Evolutionary conservation across 2,797 vertebrate genomes (phyloP), one percentile per base, ranked within the genome.

Genomic region (Pteronotus mesoamericanus): DNA sequence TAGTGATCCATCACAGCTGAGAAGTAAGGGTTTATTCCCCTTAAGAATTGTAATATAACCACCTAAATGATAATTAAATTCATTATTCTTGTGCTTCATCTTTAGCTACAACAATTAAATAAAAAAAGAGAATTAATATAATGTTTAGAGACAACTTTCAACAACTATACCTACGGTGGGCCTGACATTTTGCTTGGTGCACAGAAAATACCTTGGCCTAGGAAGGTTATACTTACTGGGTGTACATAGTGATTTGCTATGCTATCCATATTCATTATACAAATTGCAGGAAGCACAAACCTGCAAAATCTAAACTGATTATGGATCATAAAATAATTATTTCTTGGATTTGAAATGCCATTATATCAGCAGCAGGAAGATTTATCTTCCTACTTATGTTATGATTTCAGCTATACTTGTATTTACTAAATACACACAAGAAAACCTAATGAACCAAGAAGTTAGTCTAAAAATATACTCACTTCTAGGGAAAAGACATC

Each of bases 61-160:
- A 74, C 53, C 91, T 80, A 92, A 82, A 46, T 78, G 96, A n/a
- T 7, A 84, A n/a, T 92, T 82, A 89, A 75, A 34, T 68, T 94
- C 0, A 46, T 79, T 75, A 18, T 69, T 44, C 48, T 78, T 89
- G 18, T 12, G 9, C 61, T 19, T 96, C 80, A 51, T 61, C 14
- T 83, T 79, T 82, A 94, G n/a, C 21, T 88, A 15, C 5, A 91
- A 80, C 44, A 86, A 75, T 83, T 79, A 51, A 53, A 51, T 72
- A 78, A 61, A 8, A 61, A 8, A 61, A 7, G 5, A 82, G 42
- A 85, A 39, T 68, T 75, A 91, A 66, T 26, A 68, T 39, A 82
- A 42, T 59, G 64, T 66, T 75, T 79, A 82, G 68, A 83, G 44
- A 64, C n/a, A 83, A 44, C 46, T 94, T 85, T 84, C n/a, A 85